Conservation (phyloP, 2,113 vertebrate species). For the Phyllostomus hastatus region DNA sequence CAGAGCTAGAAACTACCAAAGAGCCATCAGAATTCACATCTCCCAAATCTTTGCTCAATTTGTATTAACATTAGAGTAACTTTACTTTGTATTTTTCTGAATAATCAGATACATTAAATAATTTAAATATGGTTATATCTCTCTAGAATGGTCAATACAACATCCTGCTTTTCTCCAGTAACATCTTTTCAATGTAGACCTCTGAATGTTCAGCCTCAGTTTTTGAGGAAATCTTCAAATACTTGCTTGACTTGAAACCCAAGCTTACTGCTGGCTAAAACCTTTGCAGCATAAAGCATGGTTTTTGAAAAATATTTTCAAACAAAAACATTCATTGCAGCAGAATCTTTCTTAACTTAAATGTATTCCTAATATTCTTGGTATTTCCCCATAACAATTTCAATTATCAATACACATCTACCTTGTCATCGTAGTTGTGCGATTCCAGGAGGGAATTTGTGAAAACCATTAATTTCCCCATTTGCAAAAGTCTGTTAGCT, state of each 20-base stretch:
- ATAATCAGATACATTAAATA: background rate
- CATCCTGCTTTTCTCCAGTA: background rate
- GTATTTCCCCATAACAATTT: background rate
- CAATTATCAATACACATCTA: background rate
- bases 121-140: background rate
- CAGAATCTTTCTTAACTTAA: background rate
- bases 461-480: slow-evolving; percentile 35
- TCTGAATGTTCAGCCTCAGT: background rate
- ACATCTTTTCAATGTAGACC: background rate
- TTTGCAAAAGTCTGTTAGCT: slow-evolving; percentile 47
- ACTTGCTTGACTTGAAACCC: background rate
- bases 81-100: background rate
- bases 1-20: background rate
- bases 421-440: background rate
- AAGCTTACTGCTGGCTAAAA: background rate
- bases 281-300: background rate
- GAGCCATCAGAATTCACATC: background rate
- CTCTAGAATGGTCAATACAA: background rate
- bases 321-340: background rate
- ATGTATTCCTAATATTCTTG: background rate
- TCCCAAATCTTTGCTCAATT: background rate
- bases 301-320: background rate
- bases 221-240: background rate
- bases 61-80: background rate
- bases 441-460: background rate